A percentile compares a stretch with the other conserved stretches of the same genome.
Conservation (phyloP, 2,797 vertebrate genomes). For the Pempheris klunzingeri region DNA sequence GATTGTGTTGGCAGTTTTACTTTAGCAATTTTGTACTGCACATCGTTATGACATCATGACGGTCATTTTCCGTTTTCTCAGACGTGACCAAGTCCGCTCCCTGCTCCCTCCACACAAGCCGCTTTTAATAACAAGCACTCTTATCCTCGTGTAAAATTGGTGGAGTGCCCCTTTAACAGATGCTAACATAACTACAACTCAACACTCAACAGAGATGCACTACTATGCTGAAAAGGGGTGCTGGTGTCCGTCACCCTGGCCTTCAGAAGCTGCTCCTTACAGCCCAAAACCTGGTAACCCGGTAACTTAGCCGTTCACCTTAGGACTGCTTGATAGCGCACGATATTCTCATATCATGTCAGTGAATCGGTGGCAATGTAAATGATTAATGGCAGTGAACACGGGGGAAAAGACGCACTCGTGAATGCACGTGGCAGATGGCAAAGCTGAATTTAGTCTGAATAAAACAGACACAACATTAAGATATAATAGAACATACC, state of each 20-base stretch:
- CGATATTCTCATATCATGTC: neutral
- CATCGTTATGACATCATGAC: neutral
- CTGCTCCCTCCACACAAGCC: too few relatives aligned
- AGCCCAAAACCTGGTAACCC: slow-evolving; percentile 18
- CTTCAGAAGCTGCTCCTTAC: neutral
- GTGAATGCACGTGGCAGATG: slow-evolving; percentile 32
- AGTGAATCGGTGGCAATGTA: slow-evolving; percentile 20
- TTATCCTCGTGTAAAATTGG: neutral
- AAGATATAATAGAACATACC: slow-evolving; percentile 67
- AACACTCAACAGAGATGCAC: slow-evolving; percentile 1
- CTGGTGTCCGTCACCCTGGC: neutral
- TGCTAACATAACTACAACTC: neutral
- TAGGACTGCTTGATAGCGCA: neutral
- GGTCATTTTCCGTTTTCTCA: neutral
- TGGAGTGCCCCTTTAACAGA: neutral
- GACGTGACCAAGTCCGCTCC: neutral
- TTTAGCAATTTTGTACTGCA: neutral
- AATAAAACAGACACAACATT: slow-evolving; percentile 57
- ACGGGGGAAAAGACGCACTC: slow-evolving; percentile 10
- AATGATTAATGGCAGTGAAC: slow-evolving; percentile 37
- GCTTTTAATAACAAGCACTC: too few relatives aligned
- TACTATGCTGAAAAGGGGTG: neutral
- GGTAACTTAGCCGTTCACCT: neutral
- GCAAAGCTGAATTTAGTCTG: slow-evolving; percentile 35
- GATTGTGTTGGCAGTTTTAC: neutral